These are phyloP conservation scores for Anarrhichthys ocellatus DNA, from an alignment of 2,113 vertebrate species.

Conservation along the genomic window DNA sequence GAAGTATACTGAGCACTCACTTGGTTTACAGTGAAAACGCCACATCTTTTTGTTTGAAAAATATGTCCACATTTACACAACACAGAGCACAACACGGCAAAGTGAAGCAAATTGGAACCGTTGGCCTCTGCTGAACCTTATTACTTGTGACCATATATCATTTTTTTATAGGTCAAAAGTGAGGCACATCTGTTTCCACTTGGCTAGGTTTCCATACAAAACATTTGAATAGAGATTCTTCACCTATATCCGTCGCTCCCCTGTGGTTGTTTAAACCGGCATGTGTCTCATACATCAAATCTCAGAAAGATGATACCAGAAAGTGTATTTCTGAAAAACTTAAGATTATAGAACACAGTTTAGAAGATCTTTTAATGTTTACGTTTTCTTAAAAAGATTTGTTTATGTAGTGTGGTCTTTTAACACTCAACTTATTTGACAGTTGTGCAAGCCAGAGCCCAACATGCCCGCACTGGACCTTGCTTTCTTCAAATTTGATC, in stretches of 20 bases:
- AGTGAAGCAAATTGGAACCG: conserved; percentile 96
- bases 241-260: conserved; percentile 72
- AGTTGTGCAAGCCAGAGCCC: conserved; percentile 85
- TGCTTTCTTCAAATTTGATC: conserved; percentile 78
- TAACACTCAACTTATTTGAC: conserved; percentile 84
- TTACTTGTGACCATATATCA: conserved; percentile 94
- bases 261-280: conserved; percentile 62
- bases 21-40: conserved; percentile 45
- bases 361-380: conserved; percentile 69
- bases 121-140: conserved; percentile 91
- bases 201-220: conserved; percentile 91
- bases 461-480: conserved; percentile 55
- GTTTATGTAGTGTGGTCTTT: conserved; percentile 80
- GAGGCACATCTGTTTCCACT: conserved; percentile 97
- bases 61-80: conserved; percentile 92
- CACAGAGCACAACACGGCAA: conserved; percentile 91
- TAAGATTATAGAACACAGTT: conserved; percentile 46
- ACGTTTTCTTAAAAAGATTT: conserved; percentile 79
- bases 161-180: conserved; percentile 93
- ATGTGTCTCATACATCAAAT: conserved; percentile 67
- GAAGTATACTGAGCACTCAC: conserved; percentile 37
- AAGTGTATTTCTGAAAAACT: conserved; percentile 22
- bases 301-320: conserved; percentile 23
- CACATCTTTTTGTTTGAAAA: conserved; percentile 91
- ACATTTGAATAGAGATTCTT: conserved; percentile 88